Conservation (phyloP, 2,113 vertebrate genomes). For the Odocoileus virginianus region DNA sequence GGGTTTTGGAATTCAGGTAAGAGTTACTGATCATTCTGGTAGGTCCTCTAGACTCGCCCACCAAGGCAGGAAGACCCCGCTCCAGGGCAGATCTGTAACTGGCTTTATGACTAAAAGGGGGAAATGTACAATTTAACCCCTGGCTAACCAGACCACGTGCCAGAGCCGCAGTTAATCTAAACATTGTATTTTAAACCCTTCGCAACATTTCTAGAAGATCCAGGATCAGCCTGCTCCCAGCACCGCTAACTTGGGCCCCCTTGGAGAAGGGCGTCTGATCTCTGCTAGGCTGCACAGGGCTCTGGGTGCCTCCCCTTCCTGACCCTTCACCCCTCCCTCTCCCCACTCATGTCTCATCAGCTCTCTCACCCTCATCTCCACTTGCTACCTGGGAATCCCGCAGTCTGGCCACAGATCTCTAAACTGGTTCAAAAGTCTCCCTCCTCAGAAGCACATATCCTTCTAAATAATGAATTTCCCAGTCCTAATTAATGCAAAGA, state of each 20-base stretch:
- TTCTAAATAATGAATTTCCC: conserved; percentile 71
- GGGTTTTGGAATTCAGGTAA: background rate
- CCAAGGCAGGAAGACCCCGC: background rate
- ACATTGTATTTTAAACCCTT: background rate
- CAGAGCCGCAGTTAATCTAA: background rate
- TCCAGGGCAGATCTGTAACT: background rate
- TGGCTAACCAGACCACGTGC: background rate
- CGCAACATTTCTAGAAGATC: background rate
- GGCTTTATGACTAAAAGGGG: background rate
- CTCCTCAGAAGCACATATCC: conserved; percentile 23
- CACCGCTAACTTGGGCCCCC: background rate
- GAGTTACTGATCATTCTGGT: background rate
- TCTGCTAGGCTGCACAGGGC: background rate
- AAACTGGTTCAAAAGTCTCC: background rate
- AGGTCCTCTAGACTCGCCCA: background rate
- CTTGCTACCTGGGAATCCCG: background rate
- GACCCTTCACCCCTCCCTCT: background rate
- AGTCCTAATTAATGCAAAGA: conserved; percentile 55
- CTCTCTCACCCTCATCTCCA: background rate
- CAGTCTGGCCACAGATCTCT: background rate
- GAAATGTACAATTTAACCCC: background rate
- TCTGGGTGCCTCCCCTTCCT: background rate
- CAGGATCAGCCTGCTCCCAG: background rate
- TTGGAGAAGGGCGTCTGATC: background rate
- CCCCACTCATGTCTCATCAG: background rate